Percentiles rank a stretch among this genome's conserved stretches.
These are phyloP conservation scores for Papilio aristodemus DNA, from an alignment of 1,140 invertebrate species.

Conservation along the genomic window DNA sequence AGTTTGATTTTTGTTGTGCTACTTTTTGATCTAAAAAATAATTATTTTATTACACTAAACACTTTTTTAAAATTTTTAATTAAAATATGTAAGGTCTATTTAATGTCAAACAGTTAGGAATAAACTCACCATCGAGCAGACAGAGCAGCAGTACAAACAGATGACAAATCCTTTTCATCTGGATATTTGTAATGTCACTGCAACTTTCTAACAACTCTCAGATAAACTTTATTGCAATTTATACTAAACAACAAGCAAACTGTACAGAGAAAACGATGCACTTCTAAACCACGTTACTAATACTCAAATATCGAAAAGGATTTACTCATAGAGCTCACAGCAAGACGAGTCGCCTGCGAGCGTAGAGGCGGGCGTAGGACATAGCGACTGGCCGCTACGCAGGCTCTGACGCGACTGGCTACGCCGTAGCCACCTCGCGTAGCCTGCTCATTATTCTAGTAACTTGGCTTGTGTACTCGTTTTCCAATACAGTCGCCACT, in stretches of 20 bases:
- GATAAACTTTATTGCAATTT: constrained; percentile 12
- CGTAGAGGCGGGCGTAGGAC: background rate
- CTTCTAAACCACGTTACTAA: constrained; percentile 2
- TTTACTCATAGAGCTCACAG: background rate
- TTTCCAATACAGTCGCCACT: background rate
- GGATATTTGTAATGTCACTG: constrained; percentile 17
- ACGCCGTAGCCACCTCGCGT: constrained; percentile 22
- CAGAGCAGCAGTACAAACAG: constrained; percentile 21
- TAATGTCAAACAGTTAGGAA: background rate
- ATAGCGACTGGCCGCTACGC: constrained; percentile 25
- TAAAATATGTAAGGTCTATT: background rate
- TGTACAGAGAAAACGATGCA: constrained; percentile 2
- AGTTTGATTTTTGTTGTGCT: no score
- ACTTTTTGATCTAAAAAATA: no score
- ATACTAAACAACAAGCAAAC: background rate
- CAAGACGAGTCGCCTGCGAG: constrained; percentile 11
- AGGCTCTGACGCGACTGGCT: constrained; percentile 26
- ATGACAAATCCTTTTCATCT: constrained; percentile 30
- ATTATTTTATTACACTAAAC: no score
- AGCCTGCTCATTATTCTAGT: constrained; percentile 27
- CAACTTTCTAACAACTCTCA: background rate
- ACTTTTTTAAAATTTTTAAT: no score
- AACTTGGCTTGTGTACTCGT: constrained; percentile 18
- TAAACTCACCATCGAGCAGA: constrained; percentile 24
- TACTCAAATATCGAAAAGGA: constrained; percentile 8